Base-by-base conservation (phyloP, 1,140 invertebrate genomes). In the Rhagoletis pomonella region DNA sequence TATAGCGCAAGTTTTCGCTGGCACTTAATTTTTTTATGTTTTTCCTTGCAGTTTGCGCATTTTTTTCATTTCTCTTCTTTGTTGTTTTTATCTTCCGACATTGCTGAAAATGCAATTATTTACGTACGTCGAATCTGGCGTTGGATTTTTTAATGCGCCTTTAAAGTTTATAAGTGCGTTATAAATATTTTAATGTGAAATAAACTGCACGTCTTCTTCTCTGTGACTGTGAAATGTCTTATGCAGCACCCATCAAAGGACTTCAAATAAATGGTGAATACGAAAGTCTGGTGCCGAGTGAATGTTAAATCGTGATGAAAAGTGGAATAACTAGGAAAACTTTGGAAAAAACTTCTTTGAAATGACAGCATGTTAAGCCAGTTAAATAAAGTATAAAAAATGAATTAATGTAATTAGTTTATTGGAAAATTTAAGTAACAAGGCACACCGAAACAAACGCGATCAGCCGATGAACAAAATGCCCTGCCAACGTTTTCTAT, bases 81-180 rank as follows among this genome's bases (percentile, higher is more conserved):
- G 42, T 42, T 44, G 67, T 73, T 73, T 12, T 73, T 47, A 42
- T 3, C 14, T 73, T 73, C 67, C 39, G 67, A 42, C 67, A 42
- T 47, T 44, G 67, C 67, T 44, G 67, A 47, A 47, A 73, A 73
- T 73, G 42, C 67, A 73, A 73, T 44, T 47, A 73, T 73, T 73
- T 73, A 44, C 39, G 39, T 73, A 73, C 67, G 67, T 42, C 10
- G 39, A 73, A 73, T 73, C 10, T 73, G 42, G 39, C 12, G 67
- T 17, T 47, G 67, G 67, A 42, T 4, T 55, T 73, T 73, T 73
- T 73, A 73, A 73, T 73, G 39, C 67, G 67, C 10, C 67, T 73
- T 73, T 73, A 73, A 73, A 73, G 39, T 47, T 73, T 73, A 39
- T 73, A 73, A 73, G 67, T 73, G 14, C 67, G 67, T 73, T 73